Evolutionary conservation across 1,140 invertebrate species (phyloP).

Genomic region (Drosophila mauritiana): DNA sequence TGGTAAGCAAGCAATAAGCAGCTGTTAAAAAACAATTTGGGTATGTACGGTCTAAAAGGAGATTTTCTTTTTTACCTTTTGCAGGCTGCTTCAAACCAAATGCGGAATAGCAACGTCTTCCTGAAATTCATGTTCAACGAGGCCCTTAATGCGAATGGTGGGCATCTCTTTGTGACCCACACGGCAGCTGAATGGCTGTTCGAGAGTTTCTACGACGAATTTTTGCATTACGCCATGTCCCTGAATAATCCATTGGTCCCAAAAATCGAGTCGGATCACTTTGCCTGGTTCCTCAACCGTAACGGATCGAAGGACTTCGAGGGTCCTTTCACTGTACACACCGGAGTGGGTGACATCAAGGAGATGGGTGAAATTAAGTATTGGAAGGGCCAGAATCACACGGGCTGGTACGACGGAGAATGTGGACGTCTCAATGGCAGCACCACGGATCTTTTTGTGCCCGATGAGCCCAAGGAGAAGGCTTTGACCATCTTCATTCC

Average conservation of each 20-base stretch:
- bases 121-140: conserved; percentile 79
- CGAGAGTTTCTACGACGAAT: conserved; percentile 89
- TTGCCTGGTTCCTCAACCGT: conserved; percentile 92
- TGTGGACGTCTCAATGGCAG: conserved; percentile 89
- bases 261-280: conserved; percentile 88
- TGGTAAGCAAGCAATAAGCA: conserved; percentile 87
- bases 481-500: conserved; percentile 87
- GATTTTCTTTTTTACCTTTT: background rate
- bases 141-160: conserved; percentile 70
- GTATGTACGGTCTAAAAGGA: too few relatives aligned
- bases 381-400: conserved; percentile 88
- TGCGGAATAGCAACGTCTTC: conserved; percentile 84
- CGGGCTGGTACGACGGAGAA: conserved; percentile 86
- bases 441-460: conserved; percentile 91
- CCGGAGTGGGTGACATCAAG: conserved; percentile 87
- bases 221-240: conserved; percentile 86
- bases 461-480: conserved; percentile 86
- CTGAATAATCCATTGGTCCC: conserved; percentile 86
- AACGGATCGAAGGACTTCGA: conserved; percentile 90
- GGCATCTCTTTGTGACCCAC: conserved; percentile 63
- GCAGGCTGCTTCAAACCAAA: conserved; percentile 87
- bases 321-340: conserved; percentile 90
- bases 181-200: conserved; percentile 89
- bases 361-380: conserved; percentile 88
- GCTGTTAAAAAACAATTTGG: background rate